Conservation (phyloP, 2,888 invertebrate species). For the Tromatobia lineatoria region DNA sequence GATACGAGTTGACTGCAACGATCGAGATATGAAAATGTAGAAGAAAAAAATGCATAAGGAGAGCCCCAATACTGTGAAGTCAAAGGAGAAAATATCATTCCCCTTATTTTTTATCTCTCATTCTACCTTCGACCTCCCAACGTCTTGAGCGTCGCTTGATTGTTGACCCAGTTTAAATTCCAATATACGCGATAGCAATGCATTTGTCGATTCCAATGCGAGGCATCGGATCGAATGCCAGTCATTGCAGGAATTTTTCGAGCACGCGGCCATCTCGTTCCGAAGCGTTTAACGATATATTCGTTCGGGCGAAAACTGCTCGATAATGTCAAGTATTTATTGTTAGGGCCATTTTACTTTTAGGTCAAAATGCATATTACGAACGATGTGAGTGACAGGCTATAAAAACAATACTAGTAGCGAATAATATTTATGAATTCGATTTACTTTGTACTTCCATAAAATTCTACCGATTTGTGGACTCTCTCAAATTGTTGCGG, state of each 20-base stretch:
- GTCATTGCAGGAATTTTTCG: constrained; percentile 7
- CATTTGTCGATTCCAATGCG: constrained; percentile 33
- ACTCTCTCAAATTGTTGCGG: not conserved
- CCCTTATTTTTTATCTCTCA: constrained; percentile 6
- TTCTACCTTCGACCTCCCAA: not conserved
- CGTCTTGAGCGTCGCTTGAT: constrained; percentile 45
- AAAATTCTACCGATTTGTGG: no score
- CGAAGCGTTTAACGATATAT: not conserved
- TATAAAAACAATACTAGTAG: not conserved
- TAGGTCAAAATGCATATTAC: not conserved
- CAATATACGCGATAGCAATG: constrained; percentile 52
- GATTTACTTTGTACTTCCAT: not conserved
- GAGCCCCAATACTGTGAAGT: constrained; percentile 2
- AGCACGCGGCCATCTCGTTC: constrained; percentile 4
- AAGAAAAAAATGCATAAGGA: not conserved
- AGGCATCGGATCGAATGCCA: constrained; percentile 21
- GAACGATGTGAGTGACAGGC: not conserved
- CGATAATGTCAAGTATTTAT: not conserved
- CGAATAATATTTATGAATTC: no score
- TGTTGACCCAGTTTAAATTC: constrained; percentile 57
- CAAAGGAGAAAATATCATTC: constrained; percentile 37
- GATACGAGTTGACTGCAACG: not conserved
- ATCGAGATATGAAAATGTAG: constrained; percentile 29
- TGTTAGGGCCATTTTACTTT: not conserved
- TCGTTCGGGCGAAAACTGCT: not conserved